Conservation (phyloP, 2,113 vertebrate genomes). For the Eublepharis macularius region DNA sequence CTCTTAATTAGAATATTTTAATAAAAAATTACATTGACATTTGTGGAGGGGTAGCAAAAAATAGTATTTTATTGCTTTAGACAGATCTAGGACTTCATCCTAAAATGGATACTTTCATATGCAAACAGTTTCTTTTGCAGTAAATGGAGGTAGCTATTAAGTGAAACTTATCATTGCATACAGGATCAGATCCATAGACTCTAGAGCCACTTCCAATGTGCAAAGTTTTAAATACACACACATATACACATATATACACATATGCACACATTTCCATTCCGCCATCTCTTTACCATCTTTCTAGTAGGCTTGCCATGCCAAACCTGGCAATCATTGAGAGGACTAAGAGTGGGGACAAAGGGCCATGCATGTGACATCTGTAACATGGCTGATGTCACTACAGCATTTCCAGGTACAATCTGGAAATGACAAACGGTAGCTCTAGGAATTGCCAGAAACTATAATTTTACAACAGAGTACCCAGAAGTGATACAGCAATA, state of each 20-base stretch:
- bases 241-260: not conserved
- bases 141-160: not conserved
- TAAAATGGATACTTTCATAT: not conserved
- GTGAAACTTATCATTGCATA: not conserved
- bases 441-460: too few species aligned
- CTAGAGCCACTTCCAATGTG: not conserved
- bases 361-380: too few species aligned
- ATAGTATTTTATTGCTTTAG: slow-evolving; percentile 17
- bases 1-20: slow-evolving; percentile 32
- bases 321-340: too few species aligned
- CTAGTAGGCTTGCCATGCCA: too few species aligned
- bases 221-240: not conserved
- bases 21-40: slow-evolving; percentile 32
- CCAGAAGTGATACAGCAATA: too few species aligned
- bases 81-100: slow-evolving; percentile 9
- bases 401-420: too few species aligned
- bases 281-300: not conserved
- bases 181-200: not conserved
- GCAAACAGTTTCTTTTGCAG: not conserved
- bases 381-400: too few species aligned
- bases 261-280: not conserved
- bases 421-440: too few species aligned
- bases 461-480: too few species aligned
- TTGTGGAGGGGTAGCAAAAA: slow-evolving; percentile 26
- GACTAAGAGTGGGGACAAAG: too few species aligned